Conservation (phyloP, 2,888 invertebrate genomes). For the Lacanobia oleracea region DNA sequence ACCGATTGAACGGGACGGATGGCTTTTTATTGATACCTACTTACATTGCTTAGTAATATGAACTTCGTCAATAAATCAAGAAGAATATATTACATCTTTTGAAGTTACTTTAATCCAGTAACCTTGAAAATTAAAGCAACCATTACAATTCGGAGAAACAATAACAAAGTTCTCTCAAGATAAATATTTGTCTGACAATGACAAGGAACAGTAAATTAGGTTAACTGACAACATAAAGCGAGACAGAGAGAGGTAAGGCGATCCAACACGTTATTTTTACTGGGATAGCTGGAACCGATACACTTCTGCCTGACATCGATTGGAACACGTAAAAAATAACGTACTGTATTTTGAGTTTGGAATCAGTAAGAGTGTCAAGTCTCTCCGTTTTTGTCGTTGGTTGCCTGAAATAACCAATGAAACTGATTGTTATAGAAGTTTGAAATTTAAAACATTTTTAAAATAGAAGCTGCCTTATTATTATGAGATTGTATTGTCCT, state of each 20-base stretch:
- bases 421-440: neutral
- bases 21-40: conserved; percentile 16
- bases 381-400: neutral
- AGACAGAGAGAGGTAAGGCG: conserved; percentile 12
- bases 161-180: conserved; percentile 32
- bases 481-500: no score
- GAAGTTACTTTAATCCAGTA: neutral
- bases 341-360: neutral
- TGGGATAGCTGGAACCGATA: conserved; percentile 23
- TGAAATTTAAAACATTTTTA: neutral
- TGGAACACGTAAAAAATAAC: conserved; percentile 20
- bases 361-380: neutral
- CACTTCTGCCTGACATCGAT: conserved; percentile 9
- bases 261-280: conserved; percentile 38
- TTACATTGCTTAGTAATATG: neutral
- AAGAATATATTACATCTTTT: neutral
- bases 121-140: conserved; percentile 31
- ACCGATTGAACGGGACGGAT: conserved; percentile 12
- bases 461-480: neutral
- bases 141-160: conserved; percentile 24
- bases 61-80: neutral
- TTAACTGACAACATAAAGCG: conserved; percentile 2
- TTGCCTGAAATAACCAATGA: conserved; percentile 1
- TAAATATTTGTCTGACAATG: conserved; percentile 36
- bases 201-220: conserved; percentile 6